Conservation (phyloP, 2,888 invertebrate species). For the Bellardia pandia region DNA sequence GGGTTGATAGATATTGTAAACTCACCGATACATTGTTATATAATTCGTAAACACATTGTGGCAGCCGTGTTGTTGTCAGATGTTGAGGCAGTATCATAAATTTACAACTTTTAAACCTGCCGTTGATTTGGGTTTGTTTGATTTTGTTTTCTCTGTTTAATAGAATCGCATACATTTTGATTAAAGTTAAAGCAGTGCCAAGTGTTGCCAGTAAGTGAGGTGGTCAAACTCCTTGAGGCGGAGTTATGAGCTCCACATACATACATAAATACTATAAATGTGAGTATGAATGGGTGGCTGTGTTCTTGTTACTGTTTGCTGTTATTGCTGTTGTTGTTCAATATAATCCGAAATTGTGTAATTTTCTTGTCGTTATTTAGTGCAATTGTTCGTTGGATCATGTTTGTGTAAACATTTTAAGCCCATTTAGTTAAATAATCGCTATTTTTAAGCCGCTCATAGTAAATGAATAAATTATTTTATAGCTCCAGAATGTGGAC, state of each 20-base stretch:
- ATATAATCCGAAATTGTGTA: constrained; percentile 67
- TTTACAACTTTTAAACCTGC: constrained; percentile 58
- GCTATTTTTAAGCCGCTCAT: constrained; percentile 36
- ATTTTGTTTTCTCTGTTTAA: constrained; percentile 28
- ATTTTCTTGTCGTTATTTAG: constrained; percentile 66
- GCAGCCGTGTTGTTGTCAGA: constrained; percentile 39
- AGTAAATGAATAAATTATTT: constrained; percentile 60
- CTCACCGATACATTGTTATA: constrained; percentile 6
- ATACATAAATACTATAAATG: neutral
- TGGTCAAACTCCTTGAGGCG: constrained; percentile 68
- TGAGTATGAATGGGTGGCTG: constrained; percentile 21
- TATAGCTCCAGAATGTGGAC: constrained; percentile 57
- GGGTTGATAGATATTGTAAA: neutral
- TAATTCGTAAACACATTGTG: constrained; percentile 7
- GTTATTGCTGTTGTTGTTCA: constrained; percentile 47
- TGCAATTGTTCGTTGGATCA: constrained; percentile 57
- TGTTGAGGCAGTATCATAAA: constrained; percentile 58
- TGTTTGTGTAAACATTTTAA: constrained; percentile 59
- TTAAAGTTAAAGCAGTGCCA: constrained; percentile 31
- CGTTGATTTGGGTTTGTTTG: constrained; percentile 33
- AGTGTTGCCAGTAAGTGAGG: constrained; percentile 52
- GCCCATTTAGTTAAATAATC: constrained; percentile 60
- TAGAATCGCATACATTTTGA: constrained; percentile 27
- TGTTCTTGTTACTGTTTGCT: neutral
- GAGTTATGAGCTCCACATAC: constrained; percentile 49